phyloP scores from a whole-genome alignment of 2,888 invertebrate genomes.

The Argynnis bischoffii region DNA sequence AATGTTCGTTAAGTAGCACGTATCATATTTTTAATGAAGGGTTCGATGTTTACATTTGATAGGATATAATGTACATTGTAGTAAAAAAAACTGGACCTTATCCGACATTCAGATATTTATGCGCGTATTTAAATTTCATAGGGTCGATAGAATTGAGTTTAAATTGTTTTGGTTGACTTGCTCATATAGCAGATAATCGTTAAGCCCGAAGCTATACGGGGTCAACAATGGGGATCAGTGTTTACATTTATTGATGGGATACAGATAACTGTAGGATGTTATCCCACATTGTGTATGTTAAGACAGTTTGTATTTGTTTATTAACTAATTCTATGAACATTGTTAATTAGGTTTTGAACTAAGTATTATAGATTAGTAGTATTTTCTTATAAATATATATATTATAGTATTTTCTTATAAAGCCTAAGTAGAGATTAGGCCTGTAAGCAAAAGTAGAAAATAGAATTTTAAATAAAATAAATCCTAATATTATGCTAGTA shows the following conservation, averaged over 20 bases:
- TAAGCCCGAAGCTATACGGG: conserved; percentile 26
- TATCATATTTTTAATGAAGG: conserved; percentile 13
- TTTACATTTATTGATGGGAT: conserved; percentile 32
- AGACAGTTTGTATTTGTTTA: conserved; percentile 17
- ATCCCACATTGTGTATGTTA: conserved; percentile 15
- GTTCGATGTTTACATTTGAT: conserved; percentile 13
- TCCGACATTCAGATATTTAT: background rate
- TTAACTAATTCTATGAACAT: conserved; percentile 15
- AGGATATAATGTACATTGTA: conserved; percentile 6
- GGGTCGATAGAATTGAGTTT: background rate
- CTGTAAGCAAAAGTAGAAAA: too few relatives aligned
- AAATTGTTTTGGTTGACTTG: conserved; percentile 25
- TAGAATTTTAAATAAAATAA: too few relatives aligned
- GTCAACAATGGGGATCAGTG: conserved; percentile 26
- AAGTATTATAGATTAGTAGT: background rate
- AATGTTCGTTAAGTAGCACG: conserved; percentile 12
- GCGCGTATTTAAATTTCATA: background rate
- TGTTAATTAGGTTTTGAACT: background rate
- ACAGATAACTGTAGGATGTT: conserved; percentile 20
- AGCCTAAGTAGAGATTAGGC: too few relatives aligned
- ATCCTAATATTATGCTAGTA: too few relatives aligned
- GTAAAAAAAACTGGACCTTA: background rate
- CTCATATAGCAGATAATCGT: conserved; percentile 25
- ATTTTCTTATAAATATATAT: too few relatives aligned
- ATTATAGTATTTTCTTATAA: too few relatives aligned